A percentile compares a stretch with the other conserved stretches of the same genome.
These are phyloP conservation scores for Cacajao melanocephalus DNA, from an alignment of 2,797 vertebrate genomes.

Conservation along the genomic window DNA sequence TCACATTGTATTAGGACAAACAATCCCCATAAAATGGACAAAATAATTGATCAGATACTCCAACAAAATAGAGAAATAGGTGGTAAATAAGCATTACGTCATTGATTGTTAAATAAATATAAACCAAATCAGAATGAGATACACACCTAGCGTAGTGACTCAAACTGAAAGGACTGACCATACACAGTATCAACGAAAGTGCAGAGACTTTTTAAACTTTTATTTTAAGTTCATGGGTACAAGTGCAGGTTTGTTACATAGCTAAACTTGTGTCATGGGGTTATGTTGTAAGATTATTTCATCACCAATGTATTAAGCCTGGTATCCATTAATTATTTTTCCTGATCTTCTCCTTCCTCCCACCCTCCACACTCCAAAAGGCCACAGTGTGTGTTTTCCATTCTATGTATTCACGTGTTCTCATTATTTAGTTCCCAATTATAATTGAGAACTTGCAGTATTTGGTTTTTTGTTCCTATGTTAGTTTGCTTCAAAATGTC, in stretches of 20 bases:
- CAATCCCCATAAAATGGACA: background rate
- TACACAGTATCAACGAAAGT: background rate
- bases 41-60: background rate
- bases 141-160: background rate
- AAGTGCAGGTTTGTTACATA: background rate
- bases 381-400: background rate
- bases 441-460: background rate
- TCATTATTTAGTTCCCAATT: background rate
- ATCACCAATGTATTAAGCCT: background rate
- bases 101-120: background rate
- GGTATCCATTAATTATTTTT: background rate
- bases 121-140: background rate
- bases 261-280: background rate
- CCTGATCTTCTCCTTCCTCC: background rate
- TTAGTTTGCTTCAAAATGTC: background rate
- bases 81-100: background rate
- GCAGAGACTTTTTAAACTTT: background rate
- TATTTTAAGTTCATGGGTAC: background rate
- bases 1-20: background rate
- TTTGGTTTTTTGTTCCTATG: background rate
- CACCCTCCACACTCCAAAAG: background rate
- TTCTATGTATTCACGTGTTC: background rate
- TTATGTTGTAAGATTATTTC: background rate
- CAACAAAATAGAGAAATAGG: background rate
- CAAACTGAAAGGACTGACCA: background rate